Conservation (phyloP, 2,113 vertebrate genomes). For the Paramormyrops kingsleyae region DNA sequence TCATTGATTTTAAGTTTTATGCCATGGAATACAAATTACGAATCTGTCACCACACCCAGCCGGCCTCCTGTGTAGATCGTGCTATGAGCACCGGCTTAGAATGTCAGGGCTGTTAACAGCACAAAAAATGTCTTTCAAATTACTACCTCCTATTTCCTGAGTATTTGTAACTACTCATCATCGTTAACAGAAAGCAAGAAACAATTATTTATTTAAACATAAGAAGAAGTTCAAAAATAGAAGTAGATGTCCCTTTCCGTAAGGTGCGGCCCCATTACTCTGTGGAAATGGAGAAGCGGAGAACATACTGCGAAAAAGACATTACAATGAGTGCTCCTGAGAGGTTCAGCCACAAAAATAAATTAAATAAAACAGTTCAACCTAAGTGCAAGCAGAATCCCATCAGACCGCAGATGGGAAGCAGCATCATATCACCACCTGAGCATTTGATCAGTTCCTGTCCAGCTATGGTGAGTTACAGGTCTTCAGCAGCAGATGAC, state of each 20-base stretch:
- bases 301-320: background rate
- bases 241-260: background rate
- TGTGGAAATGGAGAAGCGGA: background rate
- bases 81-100: background rate
- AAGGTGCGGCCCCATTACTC: background rate
- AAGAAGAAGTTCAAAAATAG: background rate
- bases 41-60: too few relatives aligned
- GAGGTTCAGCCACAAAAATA: background rate
- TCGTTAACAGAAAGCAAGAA: background rate
- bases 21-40: conserved; percentile 5
- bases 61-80: background rate
- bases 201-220: background rate
- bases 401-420: background rate
- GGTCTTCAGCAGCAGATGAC: background rate
- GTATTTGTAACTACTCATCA: background rate
- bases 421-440: background rate
- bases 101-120: background rate
- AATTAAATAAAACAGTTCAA: background rate
- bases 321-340: background rate
- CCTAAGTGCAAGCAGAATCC: background rate
- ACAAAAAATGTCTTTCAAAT: background rate
- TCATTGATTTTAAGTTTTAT: background rate
- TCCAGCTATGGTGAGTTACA: background rate
- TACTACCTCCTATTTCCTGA: background rate
- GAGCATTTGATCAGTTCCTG: background rate